Conservation (phyloP, 1,140 invertebrate genomes). For the Thaumetopoea pityocampa region DNA sequence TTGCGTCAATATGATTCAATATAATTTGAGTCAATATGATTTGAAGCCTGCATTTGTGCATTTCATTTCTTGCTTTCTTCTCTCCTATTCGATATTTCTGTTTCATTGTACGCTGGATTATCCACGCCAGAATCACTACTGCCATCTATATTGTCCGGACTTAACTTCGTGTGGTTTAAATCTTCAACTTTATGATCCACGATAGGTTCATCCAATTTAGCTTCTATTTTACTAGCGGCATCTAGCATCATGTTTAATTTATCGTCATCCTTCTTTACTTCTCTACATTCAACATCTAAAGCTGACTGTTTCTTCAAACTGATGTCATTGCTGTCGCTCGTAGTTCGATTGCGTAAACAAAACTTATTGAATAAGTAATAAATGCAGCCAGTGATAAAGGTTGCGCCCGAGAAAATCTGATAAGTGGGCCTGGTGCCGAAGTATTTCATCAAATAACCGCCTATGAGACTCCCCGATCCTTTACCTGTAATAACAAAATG, state of each 20-base stretch:
- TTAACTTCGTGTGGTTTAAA: constrained; percentile 28
- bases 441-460: constrained; percentile 85
- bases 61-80: constrained; percentile 23
- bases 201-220: constrained; percentile 20
- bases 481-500: constrained; percentile 78
- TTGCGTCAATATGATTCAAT: no score
- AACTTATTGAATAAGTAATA: constrained; percentile 84
- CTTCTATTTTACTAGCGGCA: constrained; percentile 40
- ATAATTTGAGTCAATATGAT: no score
- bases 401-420: constrained; percentile 81
- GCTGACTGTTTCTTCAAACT: constrained; percentile 70
- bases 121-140: constrained; percentile 66
- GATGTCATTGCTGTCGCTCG: constrained; percentile 72
- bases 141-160: constrained; percentile 53
- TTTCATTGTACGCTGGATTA: constrained; percentile 70
- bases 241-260: constrained; percentile 46
- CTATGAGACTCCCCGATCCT: constrained; percentile 85
- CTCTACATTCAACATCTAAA: constrained; percentile 39
- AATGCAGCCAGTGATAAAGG: constrained; percentile 79
- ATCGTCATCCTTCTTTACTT: constrained; percentile 52
- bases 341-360: constrained; percentile 77
- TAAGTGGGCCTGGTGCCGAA: constrained; percentile 85
- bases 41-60: no score
- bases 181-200: constrained; percentile 18
- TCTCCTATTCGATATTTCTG: constrained; percentile 37